These are phyloP conservation scores for Hesperophylax magnus DNA, from an alignment of 1,140 invertebrate genomes.

Conservation along the genomic window DNA sequence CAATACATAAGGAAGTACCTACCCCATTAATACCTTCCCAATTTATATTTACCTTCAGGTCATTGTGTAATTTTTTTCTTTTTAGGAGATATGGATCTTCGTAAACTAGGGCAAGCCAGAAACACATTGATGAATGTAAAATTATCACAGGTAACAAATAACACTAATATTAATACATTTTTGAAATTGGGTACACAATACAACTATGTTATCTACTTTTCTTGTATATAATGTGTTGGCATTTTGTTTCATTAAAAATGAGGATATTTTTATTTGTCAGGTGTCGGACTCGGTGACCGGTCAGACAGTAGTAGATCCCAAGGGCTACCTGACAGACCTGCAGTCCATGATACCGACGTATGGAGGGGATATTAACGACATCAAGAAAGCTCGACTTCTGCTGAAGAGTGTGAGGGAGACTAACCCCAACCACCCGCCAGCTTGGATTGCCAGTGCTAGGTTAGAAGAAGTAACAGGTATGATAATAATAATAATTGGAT, in stretches of 20 bases:
- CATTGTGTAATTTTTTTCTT: conserved; percentile 66
- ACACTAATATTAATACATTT: background rate
- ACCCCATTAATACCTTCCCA: too few relatives aligned
- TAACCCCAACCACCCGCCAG: conserved; percentile 98
- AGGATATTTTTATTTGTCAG: conserved; percentile 53
- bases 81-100: conserved; percentile 94
- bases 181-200: background rate
- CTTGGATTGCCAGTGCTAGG: conserved; percentile 99
- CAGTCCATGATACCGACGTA: conserved; percentile 99
- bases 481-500: conserved; percentile 38
- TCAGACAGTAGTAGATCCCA: conserved; percentile 99
- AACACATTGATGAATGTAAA: conserved; percentile 99
- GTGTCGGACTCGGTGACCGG: conserved; percentile 98
- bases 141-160: conserved; percentile 84
- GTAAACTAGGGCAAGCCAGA: conserved; percentile 98
- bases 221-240: background rate
- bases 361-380: conserved; percentile 98
- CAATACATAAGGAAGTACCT: too few relatives aligned
- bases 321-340: conserved; percentile 98
- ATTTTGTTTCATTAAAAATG: too few relatives aligned
- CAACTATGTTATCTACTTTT: background rate
- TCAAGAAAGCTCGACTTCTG: conserved; percentile 97
- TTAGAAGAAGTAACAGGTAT: conserved; percentile 98
- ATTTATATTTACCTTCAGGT: too few relatives aligned
- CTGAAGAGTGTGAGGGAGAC: conserved; percentile 98